These are phyloP conservation scores for Cyanocitta stelleri DNA, from an alignment of 2,113 vertebrate genomes.

Conservation along the genomic window DNA sequence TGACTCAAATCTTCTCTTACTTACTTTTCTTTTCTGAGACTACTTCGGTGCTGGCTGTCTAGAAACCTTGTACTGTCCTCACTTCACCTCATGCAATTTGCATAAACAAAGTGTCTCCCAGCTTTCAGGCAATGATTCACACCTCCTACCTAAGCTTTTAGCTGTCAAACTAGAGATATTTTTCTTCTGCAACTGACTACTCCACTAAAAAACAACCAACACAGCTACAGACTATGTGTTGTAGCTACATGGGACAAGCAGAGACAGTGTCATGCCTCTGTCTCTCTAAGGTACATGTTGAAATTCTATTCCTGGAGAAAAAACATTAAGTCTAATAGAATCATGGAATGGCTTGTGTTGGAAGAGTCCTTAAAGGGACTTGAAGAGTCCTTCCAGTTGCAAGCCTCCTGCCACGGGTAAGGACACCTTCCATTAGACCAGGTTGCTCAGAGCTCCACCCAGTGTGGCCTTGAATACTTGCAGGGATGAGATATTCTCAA, in stretches of 20 bases:
- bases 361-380: background rate
- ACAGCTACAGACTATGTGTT: background rate
- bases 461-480: background rate
- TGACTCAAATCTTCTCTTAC: background rate
- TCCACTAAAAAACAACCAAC: background rate
- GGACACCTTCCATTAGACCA: background rate
- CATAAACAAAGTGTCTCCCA: slow-evolving; percentile 29
- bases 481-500: background rate
- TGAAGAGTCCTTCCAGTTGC: background rate
- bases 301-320: background rate
- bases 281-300: background rate
- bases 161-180: background rate
- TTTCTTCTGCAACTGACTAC: background rate
- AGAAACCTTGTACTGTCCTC: slow-evolving; percentile 14
- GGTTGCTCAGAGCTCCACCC: background rate
- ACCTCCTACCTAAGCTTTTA: slow-evolving; percentile 49
- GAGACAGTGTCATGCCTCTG: background rate
- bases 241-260: background rate
- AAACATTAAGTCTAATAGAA: background rate
- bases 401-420: background rate
- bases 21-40: background rate
- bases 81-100: background rate
- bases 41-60: background rate
- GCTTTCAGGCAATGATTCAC: slow-evolving; percentile 38
- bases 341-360: background rate